Base-by-base conservation (phyloP, 2,888 invertebrate genomes). In the Acronicta alni region DNA sequence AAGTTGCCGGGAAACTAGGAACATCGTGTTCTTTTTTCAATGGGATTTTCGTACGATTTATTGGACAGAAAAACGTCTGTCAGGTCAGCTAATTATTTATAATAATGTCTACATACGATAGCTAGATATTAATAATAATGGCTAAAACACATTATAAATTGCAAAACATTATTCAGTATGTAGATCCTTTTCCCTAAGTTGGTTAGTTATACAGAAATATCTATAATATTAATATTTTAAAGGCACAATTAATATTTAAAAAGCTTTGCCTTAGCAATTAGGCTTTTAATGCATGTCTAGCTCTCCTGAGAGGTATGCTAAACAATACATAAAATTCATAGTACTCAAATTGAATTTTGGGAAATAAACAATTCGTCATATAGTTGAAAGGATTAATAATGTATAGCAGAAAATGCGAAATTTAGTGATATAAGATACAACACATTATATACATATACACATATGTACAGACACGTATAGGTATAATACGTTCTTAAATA, bases 171-270 rank as follows among this genome's bases (percentile, higher is more conserved):
- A 45, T 62, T 48, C 26, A n/a, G 23, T 38, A n/a, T 62, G 20
- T 35, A 26, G 1, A 12, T 8, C 4, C 3, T 49, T 61, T 47
- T 47, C 70, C 64, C 26, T 15, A 48, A 54, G 64, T 12, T 9
- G 18, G 16, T n/a, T 32, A 32, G 18, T 32, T 37, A 35, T 7
- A 43, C 15, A 39, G 35, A 37, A 68, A 62, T 48, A 56, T 23
- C 18, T 52, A 44, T 55, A 56, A 63, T 63, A 17, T 5, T 51
- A 55, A 55, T 62, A 52, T 69, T 53, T 55, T 56, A 35, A 46
- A 45, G 12, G 37, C 12, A 45, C 37, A 52, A 64, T 69, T 69
- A 53, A 57, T 67, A 69, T 67, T 56, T 39, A 48, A 23, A 69
- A 64, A 46, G 45, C 47, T 45, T 48, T 47, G 32, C 37, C 52